A percentile compares a stretch with the other conserved stretches of the same genome.
Conservation (phyloP, 2,797 vertebrate genomes). For the Myioborus miniatus region DNA sequence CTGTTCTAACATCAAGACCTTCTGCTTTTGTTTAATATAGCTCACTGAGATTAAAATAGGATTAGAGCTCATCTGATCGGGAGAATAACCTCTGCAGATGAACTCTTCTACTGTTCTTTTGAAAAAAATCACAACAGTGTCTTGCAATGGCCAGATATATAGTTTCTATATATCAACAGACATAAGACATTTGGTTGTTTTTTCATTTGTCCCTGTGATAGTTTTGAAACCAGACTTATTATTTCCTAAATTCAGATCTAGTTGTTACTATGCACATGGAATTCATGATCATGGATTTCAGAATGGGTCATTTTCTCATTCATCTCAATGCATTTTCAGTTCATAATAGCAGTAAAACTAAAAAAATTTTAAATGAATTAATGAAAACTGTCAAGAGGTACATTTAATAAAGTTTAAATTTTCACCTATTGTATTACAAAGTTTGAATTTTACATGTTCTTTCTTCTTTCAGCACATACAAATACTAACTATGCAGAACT, state of each 20-base stretch:
- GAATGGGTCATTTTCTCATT: background rate
- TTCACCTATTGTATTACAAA: background rate
- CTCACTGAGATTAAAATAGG: conserved; percentile 66
- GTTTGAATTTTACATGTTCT: background rate
- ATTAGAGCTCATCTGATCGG: conserved; percentile 47
- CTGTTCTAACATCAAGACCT: conserved; percentile 66
- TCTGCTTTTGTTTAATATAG: conserved; percentile 76
- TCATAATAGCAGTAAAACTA: background rate
- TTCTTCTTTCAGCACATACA: background rate
- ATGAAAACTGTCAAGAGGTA: background rate
- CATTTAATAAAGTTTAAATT: background rate
- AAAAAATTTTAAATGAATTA: background rate
- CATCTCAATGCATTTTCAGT: background rate
- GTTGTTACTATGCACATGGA: background rate
- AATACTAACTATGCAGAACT: background rate
- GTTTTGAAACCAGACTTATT: background rate
- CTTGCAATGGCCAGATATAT: background rate
- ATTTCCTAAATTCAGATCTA: background rate
- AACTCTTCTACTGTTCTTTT: conserved; percentile 8
- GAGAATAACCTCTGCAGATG: conserved; percentile 28
- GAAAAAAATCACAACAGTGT: background rate
- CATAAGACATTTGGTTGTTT: background rate
- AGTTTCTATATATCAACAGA: background rate
- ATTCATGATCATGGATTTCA: background rate
- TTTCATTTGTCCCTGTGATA: background rate